These are phyloP conservation scores for Pachypsylla venusta DNA, from an alignment of 1,140 invertebrate genomes.

Conservation along the genomic window DNA sequence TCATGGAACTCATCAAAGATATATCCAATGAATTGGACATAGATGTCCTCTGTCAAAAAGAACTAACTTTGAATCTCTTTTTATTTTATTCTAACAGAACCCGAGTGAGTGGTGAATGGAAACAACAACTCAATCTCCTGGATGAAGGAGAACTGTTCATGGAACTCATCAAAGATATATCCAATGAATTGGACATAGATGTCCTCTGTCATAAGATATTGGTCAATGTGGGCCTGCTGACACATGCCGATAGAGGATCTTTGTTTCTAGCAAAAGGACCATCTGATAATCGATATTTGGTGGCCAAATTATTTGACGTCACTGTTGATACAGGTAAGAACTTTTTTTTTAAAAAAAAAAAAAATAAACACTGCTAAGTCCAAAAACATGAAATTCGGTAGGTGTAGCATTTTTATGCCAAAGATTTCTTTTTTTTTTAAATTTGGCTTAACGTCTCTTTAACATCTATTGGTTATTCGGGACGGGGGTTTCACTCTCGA, in stretches of 20 bases:
- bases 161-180: slow-evolving; percentile 83
- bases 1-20: slow-evolving; percentile 85
- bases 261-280: slow-evolving; percentile 73
- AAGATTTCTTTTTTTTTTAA: too few species aligned
- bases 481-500: too few species aligned
- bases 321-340: slow-evolving; percentile 66
- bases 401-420: too few species aligned
- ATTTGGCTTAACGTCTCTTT: too few species aligned
- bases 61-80: neutral
- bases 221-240: slow-evolving; percentile 75
- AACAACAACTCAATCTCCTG: slow-evolving; percentile 42
- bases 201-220: slow-evolving; percentile 86
- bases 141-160: slow-evolving; percentile 75
- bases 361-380: too few species aligned
- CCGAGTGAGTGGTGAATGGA: slow-evolving; percentile 24
- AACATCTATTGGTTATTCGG: too few species aligned
- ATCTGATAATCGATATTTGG: slow-evolving; percentile 54
- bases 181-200: slow-evolving; percentile 85
- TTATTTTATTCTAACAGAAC: slow-evolving; percentile 14
- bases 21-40: slow-evolving; percentile 87
- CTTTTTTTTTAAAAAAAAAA: too few species aligned
- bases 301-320: slow-evolving; percentile 84
- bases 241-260: slow-evolving; percentile 70
- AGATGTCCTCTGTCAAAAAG: slow-evolving; percentile 77
- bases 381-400: too few species aligned